Evolutionary conservation across 2,888 invertebrate genomes (phyloP).

Genomic region (Teinopalpus imperialis): DNA sequence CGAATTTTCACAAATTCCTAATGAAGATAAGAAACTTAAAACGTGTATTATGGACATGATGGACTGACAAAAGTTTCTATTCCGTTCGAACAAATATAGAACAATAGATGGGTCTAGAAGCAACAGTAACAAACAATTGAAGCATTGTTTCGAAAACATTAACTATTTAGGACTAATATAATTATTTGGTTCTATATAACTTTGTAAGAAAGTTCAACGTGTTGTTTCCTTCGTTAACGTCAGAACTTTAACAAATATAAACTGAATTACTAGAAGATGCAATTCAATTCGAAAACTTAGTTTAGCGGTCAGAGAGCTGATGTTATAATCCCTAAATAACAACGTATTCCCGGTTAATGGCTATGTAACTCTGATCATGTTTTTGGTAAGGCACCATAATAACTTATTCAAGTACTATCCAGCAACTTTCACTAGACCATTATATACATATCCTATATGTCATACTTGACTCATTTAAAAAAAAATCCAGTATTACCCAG

Average conservation of each 20-base stretch:
- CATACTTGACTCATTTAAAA: too few species aligned
- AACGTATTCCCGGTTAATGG: too few species aligned
- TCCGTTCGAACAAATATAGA: slow-evolving; percentile 1
- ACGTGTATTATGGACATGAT: background rate
- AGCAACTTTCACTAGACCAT: too few species aligned
- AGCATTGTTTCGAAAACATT: slow-evolving; percentile 15
- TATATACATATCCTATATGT: too few species aligned
- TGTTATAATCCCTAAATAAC: too few species aligned
- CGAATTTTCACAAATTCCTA: background rate
- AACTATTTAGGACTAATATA: slow-evolving; percentile 7
- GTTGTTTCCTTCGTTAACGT: slow-evolving; percentile 4
- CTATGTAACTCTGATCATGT: too few species aligned
- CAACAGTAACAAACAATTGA: slow-evolving; percentile 12
- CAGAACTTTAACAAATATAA: slow-evolving; percentile 5
- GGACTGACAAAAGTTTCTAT: background rate
- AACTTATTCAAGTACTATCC: too few species aligned
- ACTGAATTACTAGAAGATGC: too few species aligned
- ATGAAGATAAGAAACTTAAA: slow-evolving; percentile 6
- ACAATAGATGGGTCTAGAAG: slow-evolving; percentile 9
- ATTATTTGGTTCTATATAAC: slow-evolving; percentile 10
- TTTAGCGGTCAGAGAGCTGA: too few species aligned
- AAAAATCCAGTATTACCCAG: too few species aligned
- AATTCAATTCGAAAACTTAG: too few species aligned
- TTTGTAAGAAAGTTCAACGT: slow-evolving; percentile 6
- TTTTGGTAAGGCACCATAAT: too few species aligned